These are phyloP conservation scores for Coenonympha arcania DNA, from an alignment of 2,888 invertebrate genomes.

Conservation along the genomic window DNA sequence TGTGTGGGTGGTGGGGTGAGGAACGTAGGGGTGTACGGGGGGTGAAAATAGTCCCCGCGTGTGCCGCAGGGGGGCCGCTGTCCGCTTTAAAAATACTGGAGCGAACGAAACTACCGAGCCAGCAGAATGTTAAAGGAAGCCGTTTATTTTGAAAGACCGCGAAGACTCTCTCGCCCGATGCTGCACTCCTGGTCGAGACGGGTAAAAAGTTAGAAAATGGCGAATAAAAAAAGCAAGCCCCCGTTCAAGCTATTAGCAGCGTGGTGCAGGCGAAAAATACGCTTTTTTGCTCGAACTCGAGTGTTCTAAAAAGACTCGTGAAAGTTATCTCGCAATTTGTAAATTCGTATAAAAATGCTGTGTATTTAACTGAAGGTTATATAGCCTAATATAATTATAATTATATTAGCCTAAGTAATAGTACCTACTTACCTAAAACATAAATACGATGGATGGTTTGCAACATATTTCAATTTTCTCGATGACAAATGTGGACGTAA, in stretches of 20 bases:
- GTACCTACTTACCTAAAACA: no score
- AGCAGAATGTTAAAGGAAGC: constrained; percentile 61
- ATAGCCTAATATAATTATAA: no score
- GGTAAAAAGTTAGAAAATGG: constrained; percentile 49
- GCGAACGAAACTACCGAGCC: constrained; percentile 57
- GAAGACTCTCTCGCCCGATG: constrained; percentile 37
- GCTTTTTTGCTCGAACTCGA: constrained; percentile 40
- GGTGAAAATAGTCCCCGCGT: constrained; percentile 41
- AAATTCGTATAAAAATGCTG: no score
- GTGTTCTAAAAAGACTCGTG: constrained; percentile 33
- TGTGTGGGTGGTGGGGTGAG: constrained; percentile 51
- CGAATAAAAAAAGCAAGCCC: constrained; percentile 38
- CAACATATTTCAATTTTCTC: no score
- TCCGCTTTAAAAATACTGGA: constrained; percentile 72
- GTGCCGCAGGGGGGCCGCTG: constrained; percentile 60
- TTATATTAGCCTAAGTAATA: no score
- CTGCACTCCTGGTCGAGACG: constrained; percentile 42
- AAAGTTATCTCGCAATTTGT: constrained; percentile 34
- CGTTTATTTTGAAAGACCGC: constrained; percentile 65
- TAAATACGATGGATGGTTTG: no score
- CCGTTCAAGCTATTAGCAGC: constrained; percentile 47
- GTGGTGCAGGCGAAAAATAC: constrained; percentile 37
- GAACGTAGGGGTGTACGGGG: constrained; percentile 28
- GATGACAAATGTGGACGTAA: no score
- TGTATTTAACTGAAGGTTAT: no score